Conservation (phyloP, 1,140 invertebrate species). For the Calosoma granatense region DNA sequence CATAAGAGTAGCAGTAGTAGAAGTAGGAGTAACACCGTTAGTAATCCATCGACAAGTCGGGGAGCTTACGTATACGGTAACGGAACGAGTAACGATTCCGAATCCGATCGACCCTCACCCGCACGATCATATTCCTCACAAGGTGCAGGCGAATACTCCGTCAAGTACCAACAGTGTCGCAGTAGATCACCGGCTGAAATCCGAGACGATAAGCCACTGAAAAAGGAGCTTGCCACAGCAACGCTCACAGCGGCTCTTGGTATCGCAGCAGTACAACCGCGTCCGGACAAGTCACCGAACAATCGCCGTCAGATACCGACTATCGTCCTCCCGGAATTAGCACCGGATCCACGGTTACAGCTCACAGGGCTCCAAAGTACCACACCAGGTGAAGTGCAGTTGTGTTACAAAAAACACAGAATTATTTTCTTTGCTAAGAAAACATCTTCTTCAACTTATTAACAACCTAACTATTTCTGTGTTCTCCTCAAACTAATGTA, state of each 20-base stretch:
- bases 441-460: not conserved
- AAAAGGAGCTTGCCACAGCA: not conserved
- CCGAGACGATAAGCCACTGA: no score
- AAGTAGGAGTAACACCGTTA: not conserved
- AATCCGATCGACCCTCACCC: no score
- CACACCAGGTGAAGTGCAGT: not conserved
- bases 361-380: not conserved
- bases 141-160: not conserved
- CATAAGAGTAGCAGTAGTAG: slow-evolving; percentile 12
- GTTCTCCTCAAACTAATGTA: not conserved
- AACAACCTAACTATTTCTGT: not conserved
- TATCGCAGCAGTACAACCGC: not conserved
- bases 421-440: no score
- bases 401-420: not conserved
- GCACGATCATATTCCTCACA: no score
- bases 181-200: not conserved
- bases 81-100: not conserved
- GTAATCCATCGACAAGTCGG: no score
- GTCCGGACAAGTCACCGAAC: not conserved
- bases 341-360: not conserved
- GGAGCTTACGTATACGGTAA: no score
- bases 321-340: not conserved
- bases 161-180: not conserved
- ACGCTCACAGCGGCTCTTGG: not conserved
- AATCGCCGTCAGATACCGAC: no score